Conservation (phyloP, 2,113 vertebrate species). For the Malurus cyaneus region DNA sequence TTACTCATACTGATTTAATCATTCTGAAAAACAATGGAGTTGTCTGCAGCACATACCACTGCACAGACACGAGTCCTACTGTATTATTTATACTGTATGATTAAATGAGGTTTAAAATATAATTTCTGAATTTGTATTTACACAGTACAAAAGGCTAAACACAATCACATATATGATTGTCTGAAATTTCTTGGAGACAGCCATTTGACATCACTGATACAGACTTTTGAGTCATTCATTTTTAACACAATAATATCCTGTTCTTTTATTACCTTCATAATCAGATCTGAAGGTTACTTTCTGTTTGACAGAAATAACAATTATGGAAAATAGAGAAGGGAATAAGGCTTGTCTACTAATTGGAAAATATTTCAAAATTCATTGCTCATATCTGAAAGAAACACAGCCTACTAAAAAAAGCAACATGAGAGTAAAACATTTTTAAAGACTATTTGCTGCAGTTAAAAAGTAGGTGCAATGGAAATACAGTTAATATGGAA, state of each 20-base stretch:
- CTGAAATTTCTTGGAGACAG: background rate
- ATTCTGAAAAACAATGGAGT: background rate
- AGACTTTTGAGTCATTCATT: background rate
- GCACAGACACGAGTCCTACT: background rate
- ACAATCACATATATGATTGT: background rate
- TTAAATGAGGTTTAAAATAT: background rate
- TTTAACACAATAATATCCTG: background rate
- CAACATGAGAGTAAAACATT: background rate
- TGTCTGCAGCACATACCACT: background rate
- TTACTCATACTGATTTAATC: background rate
- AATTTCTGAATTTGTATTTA: background rate
- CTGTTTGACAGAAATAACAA: background rate
- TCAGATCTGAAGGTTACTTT: background rate
- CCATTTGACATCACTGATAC: background rate
- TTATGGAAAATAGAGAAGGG: background rate
- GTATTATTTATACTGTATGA: background rate
- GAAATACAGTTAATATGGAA: background rate
- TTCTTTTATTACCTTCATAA: background rate
- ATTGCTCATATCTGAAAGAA: background rate
- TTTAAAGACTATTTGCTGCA: background rate
- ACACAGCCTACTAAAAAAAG: background rate
- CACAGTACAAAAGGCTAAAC: background rate
- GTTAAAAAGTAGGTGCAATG: background rate
- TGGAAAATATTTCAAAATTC: background rate
- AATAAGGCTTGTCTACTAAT: background rate